Evolutionary conservation across 2,113 vertebrate species (phyloP).

Genomic region (Calypte anna): DNA sequence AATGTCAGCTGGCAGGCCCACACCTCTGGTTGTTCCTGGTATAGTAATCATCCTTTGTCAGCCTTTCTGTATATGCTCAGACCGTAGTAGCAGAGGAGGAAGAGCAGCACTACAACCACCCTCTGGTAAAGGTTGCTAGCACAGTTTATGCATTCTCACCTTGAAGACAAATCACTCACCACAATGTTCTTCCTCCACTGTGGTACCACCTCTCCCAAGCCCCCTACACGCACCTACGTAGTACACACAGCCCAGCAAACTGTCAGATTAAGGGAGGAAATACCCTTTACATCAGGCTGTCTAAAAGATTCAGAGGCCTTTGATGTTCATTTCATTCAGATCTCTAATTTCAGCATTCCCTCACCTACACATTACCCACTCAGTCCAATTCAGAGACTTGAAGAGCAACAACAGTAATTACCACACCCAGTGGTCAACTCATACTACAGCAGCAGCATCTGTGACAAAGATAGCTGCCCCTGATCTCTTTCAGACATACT

Average conservation of each 20-base stretch:
- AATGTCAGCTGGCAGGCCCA: not conserved
- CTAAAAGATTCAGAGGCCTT: not conserved
- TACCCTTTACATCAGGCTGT: not conserved
- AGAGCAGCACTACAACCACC: not conserved
- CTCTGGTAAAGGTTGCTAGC: rapidly evolving
- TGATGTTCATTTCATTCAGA: not conserved
- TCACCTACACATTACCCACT: not conserved
- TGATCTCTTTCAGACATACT: not conserved
- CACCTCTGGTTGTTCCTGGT: not conserved
- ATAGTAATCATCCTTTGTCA: not conserved
- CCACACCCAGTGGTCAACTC: not conserved
- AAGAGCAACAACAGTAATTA: not conserved
- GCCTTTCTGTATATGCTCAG: not conserved
- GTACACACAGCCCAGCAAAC: not conserved
- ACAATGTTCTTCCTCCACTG: rapidly evolving
- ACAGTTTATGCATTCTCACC: not conserved
- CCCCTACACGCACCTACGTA: no score
- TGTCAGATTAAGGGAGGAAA: not conserved
- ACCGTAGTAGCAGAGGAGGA: not conserved
- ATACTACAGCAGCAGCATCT: not conserved
- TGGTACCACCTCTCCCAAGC: not conserved
- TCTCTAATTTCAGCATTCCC: not conserved
- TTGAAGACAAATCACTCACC: not conserved
- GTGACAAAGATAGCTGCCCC: not conserved
- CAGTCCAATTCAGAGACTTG: not conserved